These are phyloP conservation scores for Gouania willdenowi DNA, from an alignment of 2,797 vertebrate species.

Conservation along the genomic window DNA sequence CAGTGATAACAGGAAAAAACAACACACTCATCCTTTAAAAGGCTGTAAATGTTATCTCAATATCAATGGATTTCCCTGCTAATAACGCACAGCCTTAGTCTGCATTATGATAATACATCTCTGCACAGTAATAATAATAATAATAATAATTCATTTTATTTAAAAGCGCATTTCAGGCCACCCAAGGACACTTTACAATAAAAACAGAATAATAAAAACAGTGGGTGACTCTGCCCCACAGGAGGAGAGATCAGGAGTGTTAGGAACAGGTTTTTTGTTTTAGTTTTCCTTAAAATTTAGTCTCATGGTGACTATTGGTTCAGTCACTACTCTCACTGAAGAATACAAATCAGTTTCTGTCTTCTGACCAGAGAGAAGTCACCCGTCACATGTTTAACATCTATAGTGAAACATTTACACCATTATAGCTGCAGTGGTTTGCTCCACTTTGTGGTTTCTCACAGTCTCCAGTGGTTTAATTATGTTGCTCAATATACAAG, in stretches of 20 bases:
- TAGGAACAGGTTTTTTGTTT: conserved; percentile 20
- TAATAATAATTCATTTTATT: conserved; percentile 65
- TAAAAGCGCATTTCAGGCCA: too few relatives aligned
- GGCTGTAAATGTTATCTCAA: conserved; percentile 35
- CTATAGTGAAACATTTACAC: conserved; percentile 39
- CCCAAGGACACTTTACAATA: too few relatives aligned
- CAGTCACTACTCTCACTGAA: conserved; percentile 11
- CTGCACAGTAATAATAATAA: conserved; percentile 49
- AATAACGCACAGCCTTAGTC: conserved; percentile 42
- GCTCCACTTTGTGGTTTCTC: too few relatives aligned
- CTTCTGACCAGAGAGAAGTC: conserved; percentile 38
- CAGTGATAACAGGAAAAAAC: conserved; percentile 23
- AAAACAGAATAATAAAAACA: too few relatives aligned
- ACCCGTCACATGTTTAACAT: conserved; percentile 2
- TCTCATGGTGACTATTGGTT: conserved; percentile 15
- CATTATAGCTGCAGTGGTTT: conserved; percentile 4
- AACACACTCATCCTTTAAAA: conserved; percentile 26
- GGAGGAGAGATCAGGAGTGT: conserved; percentile 8
- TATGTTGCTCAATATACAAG: too few relatives aligned
- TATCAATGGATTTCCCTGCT: conserved; percentile 55
- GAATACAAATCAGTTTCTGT: conserved; percentile 20
- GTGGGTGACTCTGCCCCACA: conserved; percentile 28
- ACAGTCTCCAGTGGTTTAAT: too few relatives aligned
- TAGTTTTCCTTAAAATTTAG: conserved; percentile 12
- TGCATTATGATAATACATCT: too few relatives aligned